Percentiles rank a stretch among this genome's conserved stretches.
Conservation (phyloP, 2,888 invertebrate genomes). For the Parnassius orleans region DNA sequence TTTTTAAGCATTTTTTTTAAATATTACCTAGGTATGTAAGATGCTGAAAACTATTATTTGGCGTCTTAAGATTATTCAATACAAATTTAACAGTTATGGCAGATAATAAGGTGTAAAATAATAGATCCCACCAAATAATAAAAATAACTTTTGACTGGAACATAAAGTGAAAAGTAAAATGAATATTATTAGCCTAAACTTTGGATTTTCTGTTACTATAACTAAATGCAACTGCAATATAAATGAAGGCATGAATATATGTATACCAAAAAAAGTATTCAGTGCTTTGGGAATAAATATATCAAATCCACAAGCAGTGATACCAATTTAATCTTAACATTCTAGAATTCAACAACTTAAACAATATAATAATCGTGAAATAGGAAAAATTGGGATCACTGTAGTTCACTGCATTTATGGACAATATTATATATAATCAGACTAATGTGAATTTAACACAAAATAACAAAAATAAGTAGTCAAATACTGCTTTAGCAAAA, state of each 20-base stretch:
- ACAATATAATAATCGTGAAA: conserved; percentile 48
- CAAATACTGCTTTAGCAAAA: conserved; percentile 81
- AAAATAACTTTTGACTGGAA: conserved; percentile 48
- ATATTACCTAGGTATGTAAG: conserved; percentile 15
- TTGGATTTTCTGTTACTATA: conserved; percentile 79
- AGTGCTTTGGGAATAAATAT: conserved; percentile 77
- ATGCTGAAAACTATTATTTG: conserved; percentile 24
- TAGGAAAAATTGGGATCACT: conserved; percentile 53
- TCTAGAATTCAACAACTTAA: conserved; percentile 52
- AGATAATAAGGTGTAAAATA: conserved; percentile 22
- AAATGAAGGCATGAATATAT: conserved; percentile 61
- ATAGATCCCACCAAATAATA: conserved; percentile 36
- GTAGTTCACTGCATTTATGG: conserved; percentile 62
- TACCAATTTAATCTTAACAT: conserved; percentile 49
- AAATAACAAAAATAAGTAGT: conserved; percentile 73
- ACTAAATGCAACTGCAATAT: conserved; percentile 78
- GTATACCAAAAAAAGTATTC: conserved; percentile 68
- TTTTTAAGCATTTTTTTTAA: conserved; percentile 2
- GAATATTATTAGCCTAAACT: conserved; percentile 71
- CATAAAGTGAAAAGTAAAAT: conserved; percentile 49
- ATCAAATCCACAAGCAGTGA: conserved; percentile 67
- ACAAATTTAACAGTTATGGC: conserved; percentile 31
- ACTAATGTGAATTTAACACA: conserved; percentile 76
- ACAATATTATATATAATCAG: conserved; percentile 59
- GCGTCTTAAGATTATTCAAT: conserved; percentile 27